A percentile compares a stretch with the other conserved stretches of the same genome.
Conservation (phyloP, 1,140 invertebrate species). For the Papilio polytes region DNA sequence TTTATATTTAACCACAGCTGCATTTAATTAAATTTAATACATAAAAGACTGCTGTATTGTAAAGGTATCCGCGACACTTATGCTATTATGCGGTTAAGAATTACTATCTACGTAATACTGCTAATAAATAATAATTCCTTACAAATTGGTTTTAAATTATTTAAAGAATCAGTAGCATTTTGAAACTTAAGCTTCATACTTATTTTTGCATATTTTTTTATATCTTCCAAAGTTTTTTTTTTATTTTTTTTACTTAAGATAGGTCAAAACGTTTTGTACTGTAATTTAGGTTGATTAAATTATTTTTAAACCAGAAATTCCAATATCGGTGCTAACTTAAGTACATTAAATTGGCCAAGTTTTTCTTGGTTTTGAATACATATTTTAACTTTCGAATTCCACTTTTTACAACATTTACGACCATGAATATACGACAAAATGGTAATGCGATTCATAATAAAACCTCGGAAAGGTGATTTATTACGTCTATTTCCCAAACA, state of each 20-base stretch:
- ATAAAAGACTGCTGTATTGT: conserved; percentile 36
- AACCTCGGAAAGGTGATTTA: conserved; percentile 20
- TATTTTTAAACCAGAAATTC: not conserved
- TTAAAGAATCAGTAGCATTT: not conserved
- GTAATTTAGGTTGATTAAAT: not conserved
- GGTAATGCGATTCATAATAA: conserved; percentile 6
- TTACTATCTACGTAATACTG: not conserved
- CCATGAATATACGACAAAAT: conserved; percentile 7
- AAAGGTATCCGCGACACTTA: conserved; percentile 24
- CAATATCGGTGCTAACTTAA: not conserved
- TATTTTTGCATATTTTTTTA: not conserved
- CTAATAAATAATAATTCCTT: conserved; percentile 2
- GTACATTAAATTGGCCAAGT: not conserved
- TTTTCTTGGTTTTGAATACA: not conserved
- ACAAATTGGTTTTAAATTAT: not conserved
- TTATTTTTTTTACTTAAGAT: not conserved
- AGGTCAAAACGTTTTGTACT: not conserved
- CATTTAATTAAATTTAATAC: conserved; percentile 37
- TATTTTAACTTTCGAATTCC: conserved; percentile 22
- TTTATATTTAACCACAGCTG: conserved; percentile 34
- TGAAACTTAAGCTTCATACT: not conserved
- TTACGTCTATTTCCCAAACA: conserved; percentile 23
- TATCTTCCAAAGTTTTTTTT: not conserved
- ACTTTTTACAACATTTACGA: conserved; percentile 24
- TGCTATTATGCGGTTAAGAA: not conserved